Evolutionary conservation across 1,140 invertebrate genomes (phyloP).

Genomic region (Laupala kohalensis): DNA sequence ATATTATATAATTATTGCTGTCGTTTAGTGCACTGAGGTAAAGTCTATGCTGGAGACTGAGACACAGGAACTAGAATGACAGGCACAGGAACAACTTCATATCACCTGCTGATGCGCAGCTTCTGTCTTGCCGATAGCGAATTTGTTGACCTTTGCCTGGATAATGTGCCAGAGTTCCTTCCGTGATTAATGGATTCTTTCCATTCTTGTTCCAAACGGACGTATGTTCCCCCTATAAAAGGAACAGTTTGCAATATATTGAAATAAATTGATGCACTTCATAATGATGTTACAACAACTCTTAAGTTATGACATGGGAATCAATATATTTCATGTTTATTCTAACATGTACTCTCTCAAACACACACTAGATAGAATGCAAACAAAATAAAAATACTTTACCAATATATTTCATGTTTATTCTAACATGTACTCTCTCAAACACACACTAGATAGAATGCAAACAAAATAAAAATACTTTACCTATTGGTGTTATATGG

Average conservation of each 20-base stretch:
- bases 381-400: slow-evolving; percentile 3
- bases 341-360: too few species aligned
- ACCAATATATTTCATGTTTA: too few species aligned
- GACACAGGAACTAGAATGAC: background rate
- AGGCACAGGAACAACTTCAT: background rate
- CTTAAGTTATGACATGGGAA: too few species aligned
- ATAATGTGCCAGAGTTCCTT: background rate
- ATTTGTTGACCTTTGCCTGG: background rate
- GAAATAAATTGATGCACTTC: too few species aligned
- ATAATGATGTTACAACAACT: too few species aligned
- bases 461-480: slow-evolving; percentile 1
- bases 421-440: too few species aligned
- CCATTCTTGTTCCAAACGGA: slow-evolving; percentile 56
- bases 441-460: background rate
- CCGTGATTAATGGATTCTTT: slow-evolving; percentile 30
- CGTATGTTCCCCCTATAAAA: slow-evolving; percentile 49
- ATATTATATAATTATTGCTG: background rate
- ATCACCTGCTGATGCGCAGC: background rate
- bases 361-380: background rate
- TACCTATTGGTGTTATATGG: slow-evolving; percentile 15
- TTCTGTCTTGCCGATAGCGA: background rate
- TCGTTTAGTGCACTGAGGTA: background rate
- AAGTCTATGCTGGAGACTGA: background rate
- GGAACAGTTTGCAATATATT: background rate
- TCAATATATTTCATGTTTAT: too few species aligned